Percentiles rank a stretch among this genome's conserved stretches.
These are phyloP conservation scores for Beris morrisii DNA, from an alignment of 2,888 invertebrate genomes.

Conservation along the genomic window DNA sequence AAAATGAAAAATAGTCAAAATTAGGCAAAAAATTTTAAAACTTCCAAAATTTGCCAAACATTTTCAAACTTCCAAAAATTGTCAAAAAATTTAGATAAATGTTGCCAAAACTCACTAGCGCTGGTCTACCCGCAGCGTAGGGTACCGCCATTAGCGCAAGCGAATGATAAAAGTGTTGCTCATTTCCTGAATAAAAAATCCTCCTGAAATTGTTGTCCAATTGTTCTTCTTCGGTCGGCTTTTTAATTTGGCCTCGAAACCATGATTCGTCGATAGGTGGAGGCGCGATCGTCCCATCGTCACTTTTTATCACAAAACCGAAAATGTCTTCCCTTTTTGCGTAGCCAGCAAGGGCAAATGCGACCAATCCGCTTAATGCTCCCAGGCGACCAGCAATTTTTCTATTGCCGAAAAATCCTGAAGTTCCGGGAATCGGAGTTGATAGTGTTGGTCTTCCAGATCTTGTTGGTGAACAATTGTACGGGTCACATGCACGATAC, in stretches of 20 bases:
- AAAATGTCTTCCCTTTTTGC: slow-evolving; percentile 14
- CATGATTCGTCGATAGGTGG: neutral
- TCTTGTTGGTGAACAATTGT: slow-evolving; percentile 11
- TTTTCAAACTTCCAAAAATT: too few relatives aligned
- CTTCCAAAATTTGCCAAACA: too few relatives aligned
- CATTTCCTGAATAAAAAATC: slow-evolving; percentile 12
- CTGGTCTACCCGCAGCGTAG: neutral
- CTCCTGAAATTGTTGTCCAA: neutral
- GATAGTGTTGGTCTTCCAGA: slow-evolving; percentile 2
- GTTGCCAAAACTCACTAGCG: slow-evolving; percentile 1
- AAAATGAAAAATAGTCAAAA: neutral
- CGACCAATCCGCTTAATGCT: slow-evolving; percentile 16
- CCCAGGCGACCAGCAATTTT: slow-evolving; percentile 15
- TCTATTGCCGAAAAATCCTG: neutral
- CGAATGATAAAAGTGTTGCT: slow-evolving; percentile 24
- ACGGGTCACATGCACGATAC: slow-evolving; percentile 20
- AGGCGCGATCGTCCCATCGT: neutral
- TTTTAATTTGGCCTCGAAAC: neutral
- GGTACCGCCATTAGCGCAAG: slow-evolving; percentile 22
- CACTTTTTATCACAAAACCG: neutral
- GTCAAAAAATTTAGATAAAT: too few relatives aligned
- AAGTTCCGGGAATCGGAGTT: neutral
- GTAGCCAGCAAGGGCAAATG: slow-evolving; percentile 14
- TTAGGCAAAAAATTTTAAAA: neutral
- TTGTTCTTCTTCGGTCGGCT: neutral